phyloP scores from a whole-genome alignment of 1,140 invertebrate genomes.

The Drosophila triauraria region DNA sequence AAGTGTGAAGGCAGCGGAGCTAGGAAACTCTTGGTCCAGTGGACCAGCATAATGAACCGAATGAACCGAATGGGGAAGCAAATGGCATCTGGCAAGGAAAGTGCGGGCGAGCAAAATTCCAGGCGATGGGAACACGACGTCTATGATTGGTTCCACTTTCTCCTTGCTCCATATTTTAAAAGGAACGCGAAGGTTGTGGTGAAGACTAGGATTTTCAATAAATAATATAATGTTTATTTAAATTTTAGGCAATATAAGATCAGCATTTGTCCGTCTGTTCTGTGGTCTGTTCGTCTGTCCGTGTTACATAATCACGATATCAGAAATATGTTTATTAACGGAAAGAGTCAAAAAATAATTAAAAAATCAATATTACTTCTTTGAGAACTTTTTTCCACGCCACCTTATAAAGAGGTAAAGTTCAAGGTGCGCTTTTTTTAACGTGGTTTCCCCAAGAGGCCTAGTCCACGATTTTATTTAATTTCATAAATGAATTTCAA shows the following conservation, averaged over 20 bases:
- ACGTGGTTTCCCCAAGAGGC: constrained; percentile 9
- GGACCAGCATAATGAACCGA: constrained; percentile 29
- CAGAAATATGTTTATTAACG: no score
- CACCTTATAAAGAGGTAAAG: constrained; percentile 8
- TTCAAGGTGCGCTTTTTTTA: constrained; percentile 5
- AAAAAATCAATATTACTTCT: no score
- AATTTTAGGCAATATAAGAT: no score
- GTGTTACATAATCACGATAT: no score
- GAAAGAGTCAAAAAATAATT: no score
- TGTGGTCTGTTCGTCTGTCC: no score
- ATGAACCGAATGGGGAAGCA: constrained; percentile 8
- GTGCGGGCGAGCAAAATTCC: constrained; percentile 4
- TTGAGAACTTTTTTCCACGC: background rate
- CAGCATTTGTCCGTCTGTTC: no score
- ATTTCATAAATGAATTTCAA: no score
- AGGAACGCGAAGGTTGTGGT: background rate
- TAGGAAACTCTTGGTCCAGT: constrained; percentile 9
- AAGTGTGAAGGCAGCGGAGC: constrained; percentile 64
- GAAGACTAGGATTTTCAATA: no score
- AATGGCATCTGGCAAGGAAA: background rate
- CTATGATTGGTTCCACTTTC: constrained; percentile 15
- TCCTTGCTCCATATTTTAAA: background rate
- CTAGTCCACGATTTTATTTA: background rate
- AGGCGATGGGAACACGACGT: constrained; percentile 10
- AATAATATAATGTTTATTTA: no score